Evolutionary conservation across 2,113 vertebrate species (phyloP).

Genomic region (Aegotheles bennettii): DNA sequence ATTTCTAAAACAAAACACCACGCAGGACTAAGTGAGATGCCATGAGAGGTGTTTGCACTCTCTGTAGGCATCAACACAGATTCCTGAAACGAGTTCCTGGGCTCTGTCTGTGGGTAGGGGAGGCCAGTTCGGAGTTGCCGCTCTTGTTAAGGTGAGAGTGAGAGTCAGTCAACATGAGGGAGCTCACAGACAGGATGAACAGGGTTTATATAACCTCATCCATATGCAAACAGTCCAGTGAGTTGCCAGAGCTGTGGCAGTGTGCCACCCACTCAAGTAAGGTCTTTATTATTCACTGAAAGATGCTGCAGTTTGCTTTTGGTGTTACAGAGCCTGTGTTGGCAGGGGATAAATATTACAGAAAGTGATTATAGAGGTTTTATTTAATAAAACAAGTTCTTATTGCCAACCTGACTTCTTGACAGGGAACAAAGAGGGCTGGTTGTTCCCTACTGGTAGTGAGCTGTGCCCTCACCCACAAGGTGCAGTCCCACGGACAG

Average conservation of each 20-base stretch:
- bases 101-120: not conserved
- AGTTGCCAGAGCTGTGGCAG: constrained; percentile 41
- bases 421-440: not conserved
- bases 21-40: not conserved
- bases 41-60: not conserved
- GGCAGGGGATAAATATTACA: not conserved
- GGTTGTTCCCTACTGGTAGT: not conserved
- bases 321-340: not conserved
- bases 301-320: constrained; percentile 10
- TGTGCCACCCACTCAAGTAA: constrained; percentile 27
- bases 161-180: not conserved
- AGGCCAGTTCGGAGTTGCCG: not conserved
- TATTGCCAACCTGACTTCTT: not conserved
- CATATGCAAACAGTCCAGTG: constrained; percentile 50
- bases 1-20: not conserved
- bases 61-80: not conserved
- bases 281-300: constrained; percentile 46
- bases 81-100: not conserved
- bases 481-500: not conserved
- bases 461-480: not conserved
- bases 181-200: not conserved
- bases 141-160: not conserved
- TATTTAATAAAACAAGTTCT: not conserved
- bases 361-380: not conserved
- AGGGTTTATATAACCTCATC: constrained; percentile 53